Conservation (phyloP, 1,140 invertebrate species). For the Ylistrum balloti region DNA sequence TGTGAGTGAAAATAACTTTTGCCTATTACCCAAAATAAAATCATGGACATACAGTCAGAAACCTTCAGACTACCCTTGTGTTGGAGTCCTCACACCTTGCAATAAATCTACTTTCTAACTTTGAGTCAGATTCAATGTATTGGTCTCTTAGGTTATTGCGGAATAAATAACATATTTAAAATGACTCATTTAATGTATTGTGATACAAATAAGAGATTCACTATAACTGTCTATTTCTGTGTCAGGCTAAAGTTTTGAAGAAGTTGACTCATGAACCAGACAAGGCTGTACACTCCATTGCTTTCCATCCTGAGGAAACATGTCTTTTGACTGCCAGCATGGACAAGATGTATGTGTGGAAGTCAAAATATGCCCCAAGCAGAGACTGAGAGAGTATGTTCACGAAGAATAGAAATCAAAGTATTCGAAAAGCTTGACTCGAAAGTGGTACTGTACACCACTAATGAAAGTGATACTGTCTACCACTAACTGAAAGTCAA, state of each 20-base stretch:
- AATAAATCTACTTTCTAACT: too few species aligned
- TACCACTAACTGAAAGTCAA: not conserved
- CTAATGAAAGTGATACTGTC: not conserved
- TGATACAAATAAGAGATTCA: not conserved
- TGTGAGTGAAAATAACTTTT: not conserved
- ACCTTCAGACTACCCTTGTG: too few species aligned
- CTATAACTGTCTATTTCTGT: constrained; percentile 47
- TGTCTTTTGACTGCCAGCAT: constrained; percentile 83
- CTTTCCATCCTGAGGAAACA: constrained; percentile 83
- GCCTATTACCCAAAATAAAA: too few species aligned
- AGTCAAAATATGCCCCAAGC: constrained; percentile 59
- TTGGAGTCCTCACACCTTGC: too few species aligned
- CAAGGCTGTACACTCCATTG: constrained; percentile 83
- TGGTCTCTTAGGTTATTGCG: too few species aligned
- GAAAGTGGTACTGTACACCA: not conserved
- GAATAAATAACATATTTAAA: too few species aligned
- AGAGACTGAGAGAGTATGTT: constrained; percentile 39
- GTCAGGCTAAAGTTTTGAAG: constrained; percentile 84
- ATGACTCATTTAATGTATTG: too few species aligned
- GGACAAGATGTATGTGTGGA: constrained; percentile 84
- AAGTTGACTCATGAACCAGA: constrained; percentile 78
- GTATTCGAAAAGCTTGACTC: not conserved
- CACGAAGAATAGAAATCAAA: not conserved
- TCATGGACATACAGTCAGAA: too few species aligned
- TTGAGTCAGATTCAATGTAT: too few species aligned